Conservation (phyloP, 92 coral and sea anemone genomes). For the Porites lobata region DNA sequence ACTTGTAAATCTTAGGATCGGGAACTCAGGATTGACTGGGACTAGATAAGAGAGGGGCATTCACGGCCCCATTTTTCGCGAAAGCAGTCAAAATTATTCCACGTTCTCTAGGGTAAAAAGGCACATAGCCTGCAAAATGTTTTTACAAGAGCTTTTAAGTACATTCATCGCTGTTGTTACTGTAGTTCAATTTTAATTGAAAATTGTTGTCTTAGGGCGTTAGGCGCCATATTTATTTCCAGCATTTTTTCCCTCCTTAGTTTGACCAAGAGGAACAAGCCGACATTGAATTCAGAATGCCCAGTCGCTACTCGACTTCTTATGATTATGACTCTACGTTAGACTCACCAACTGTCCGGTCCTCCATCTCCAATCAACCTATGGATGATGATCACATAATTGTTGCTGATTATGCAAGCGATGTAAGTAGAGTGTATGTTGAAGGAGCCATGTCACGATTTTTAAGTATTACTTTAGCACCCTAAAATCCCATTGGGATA, state of each 20-base stretch:
- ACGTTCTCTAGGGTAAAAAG: too few relatives aligned
- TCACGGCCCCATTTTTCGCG: too few relatives aligned
- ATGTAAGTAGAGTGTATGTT: slow-evolving; percentile 32
- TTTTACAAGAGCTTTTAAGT: too few relatives aligned
- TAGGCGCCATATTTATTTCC: neutral
- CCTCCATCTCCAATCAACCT: slow-evolving; percentile 77
- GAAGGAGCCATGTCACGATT: too few relatives aligned
- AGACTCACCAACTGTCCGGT: slow-evolving; percentile 90
- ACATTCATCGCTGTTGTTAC: neutral
- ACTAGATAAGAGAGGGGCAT: too few relatives aligned
- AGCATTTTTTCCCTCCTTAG: neutral
- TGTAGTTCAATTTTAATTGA: neutral
- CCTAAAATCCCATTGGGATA: neutral
- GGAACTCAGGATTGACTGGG: too few relatives aligned
- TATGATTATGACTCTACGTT: slow-evolving; percentile 82
- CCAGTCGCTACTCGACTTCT: slow-evolving; percentile 78
- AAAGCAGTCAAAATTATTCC: too few relatives aligned
- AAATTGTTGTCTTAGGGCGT: neutral
- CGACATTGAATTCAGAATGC: slow-evolving; percentile 76
- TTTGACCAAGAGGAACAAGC: slow-evolving; percentile 62
- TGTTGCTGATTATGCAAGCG: slow-evolving; percentile 53
- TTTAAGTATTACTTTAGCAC: too few relatives aligned
- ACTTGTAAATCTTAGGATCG: too few relatives aligned
- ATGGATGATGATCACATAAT: slow-evolving; percentile 74
- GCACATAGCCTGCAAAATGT: too few relatives aligned